phyloP scores from a whole-genome alignment of 2,113 vertebrate genomes.

The Microtus montanus region DNA sequence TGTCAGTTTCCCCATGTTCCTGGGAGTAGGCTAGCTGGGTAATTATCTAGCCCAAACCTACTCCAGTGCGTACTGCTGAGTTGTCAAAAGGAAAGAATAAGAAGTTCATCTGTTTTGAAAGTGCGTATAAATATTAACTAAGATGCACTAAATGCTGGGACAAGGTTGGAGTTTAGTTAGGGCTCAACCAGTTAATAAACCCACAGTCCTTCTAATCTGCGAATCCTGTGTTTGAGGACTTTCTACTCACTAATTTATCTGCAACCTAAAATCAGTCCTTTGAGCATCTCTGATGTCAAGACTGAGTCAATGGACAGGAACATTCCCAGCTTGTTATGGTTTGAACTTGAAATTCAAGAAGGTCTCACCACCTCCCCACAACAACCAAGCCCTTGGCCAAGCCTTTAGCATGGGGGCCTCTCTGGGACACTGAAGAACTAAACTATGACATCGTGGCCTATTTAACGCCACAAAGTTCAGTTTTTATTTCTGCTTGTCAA shows the following conservation, averaged over 20 bases:
- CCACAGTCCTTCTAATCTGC: neutral
- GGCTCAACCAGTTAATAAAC: neutral
- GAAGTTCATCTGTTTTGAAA: neutral
- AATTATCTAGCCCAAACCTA: neutral
- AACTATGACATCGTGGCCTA: neutral
- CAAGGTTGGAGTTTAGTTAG: neutral
- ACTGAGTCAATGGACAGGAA: neutral
- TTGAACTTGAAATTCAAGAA: too few relatives aligned
- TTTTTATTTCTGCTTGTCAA: neutral
- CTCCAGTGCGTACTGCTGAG: neutral
- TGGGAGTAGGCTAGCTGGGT: neutral
- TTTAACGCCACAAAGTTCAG: neutral
- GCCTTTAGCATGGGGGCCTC: neutral
- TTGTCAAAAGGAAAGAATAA: neutral
- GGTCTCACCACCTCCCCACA: neutral
- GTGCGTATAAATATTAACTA: neutral
- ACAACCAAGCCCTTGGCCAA: neutral
- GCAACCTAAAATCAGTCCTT: neutral
- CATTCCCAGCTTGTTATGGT: neutral
- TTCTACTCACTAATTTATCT: neutral
- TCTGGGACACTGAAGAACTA: neutral
- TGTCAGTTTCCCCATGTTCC: neutral
- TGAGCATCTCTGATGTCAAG: neutral
- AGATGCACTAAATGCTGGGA: neutral
- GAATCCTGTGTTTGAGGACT: neutral